Percentiles rank a stretch among this genome's conserved stretches.
phyloP scores from a whole-genome alignment of 2,797 vertebrate species.

The Mycteria americana region DNA sequence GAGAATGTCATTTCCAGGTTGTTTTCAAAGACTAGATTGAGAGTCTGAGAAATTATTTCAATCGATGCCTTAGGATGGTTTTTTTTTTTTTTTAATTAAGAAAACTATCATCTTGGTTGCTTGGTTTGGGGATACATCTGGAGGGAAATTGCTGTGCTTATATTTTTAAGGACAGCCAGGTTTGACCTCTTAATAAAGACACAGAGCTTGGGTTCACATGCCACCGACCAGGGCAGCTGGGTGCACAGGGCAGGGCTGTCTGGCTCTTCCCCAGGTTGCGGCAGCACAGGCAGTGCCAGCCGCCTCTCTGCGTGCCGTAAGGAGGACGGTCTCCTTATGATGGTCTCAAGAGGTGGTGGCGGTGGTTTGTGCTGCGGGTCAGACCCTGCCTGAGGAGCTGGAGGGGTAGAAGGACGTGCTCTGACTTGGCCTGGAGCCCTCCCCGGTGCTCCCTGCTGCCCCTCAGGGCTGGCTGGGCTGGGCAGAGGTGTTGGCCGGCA shows the following conservation, averaged over 20 bases:
- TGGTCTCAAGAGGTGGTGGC: fast-evolving
- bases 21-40: background rate
- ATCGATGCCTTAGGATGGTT: background rate
- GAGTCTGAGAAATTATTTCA: constrained; percentile 1
- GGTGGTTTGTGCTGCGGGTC: background rate
- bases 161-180: background rate
- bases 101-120: background rate
- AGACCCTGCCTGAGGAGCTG: background rate
- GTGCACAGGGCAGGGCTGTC: background rate
- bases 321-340: background rate
- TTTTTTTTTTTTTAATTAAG: background rate
- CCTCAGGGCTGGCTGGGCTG: background rate
- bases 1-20: background rate
- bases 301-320: fast-evolving
- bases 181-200: background rate
- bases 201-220: background rate
- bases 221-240: background rate
- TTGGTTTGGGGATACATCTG: background rate
- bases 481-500: background rate
- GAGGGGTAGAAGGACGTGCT: fast-evolving
- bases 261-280: background rate
- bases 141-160: background rate
- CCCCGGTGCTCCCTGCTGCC: fast-evolving
- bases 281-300: background rate
- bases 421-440: background rate